Evolutionary conservation across 2,113 vertebrate species (phyloP).

Genomic region (Gambusia affinis): DNA sequence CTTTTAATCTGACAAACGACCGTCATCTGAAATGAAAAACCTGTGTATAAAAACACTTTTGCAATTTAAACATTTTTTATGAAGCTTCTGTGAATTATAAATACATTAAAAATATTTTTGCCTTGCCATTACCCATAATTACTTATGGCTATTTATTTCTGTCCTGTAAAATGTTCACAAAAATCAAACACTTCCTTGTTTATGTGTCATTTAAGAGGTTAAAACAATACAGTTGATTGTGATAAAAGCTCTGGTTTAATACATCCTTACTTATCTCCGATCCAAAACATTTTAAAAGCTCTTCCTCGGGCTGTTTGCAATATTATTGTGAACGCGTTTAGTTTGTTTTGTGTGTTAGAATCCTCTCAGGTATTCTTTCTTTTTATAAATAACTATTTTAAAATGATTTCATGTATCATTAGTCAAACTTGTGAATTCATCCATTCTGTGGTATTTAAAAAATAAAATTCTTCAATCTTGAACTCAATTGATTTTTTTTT

Average conservation of each 20-base stretch:
- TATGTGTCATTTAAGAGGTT: not conserved
- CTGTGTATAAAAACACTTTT: not conserved
- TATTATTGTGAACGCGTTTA: constrained; percentile 34
- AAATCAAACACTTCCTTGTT: not conserved
- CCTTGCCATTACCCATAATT: not conserved
- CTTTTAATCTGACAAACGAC: no score
- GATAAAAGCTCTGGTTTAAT: not conserved
- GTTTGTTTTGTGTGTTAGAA: constrained; percentile 28
- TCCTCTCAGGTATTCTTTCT: not conserved
- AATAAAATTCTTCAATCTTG: not conserved
- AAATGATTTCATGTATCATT: constrained; percentile 16
- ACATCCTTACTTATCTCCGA: not conserved
- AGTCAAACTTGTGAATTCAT: constrained; percentile 22
- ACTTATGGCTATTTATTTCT: not conserved
- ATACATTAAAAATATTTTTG: not conserved
- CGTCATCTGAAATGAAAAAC: not conserved
- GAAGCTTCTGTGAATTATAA: no score
- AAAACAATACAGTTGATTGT: not conserved
- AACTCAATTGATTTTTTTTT: not conserved
- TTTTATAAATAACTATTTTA: not conserved
- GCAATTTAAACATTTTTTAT: no score
- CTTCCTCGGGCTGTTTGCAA: constrained; percentile 35
- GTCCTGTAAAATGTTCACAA: not conserved
- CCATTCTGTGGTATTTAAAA: constrained; percentile 2
- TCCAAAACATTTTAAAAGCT: constrained; percentile 21